Conservation (phyloP, 2,888 invertebrate genomes). For the Plemyria rubiginata region DNA sequence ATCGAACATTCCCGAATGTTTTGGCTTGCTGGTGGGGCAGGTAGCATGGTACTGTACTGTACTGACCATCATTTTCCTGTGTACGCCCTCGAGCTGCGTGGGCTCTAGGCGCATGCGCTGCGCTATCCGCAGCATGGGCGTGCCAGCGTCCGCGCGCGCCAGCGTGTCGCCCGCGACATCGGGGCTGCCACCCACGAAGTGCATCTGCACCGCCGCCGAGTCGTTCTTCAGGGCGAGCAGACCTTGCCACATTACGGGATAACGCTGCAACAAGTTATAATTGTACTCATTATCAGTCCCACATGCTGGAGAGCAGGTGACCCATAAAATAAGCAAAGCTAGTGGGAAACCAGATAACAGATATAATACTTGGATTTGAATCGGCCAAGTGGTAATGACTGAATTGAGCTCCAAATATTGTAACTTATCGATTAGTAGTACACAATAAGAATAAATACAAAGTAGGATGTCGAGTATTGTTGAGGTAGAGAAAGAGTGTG, state of each 20-base stretch:
- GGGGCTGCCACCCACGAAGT: constrained; percentile 97
- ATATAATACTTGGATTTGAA: no score
- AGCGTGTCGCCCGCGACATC: constrained; percentile 94
- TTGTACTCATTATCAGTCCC: not conserved
- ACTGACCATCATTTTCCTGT: constrained; percentile 96
- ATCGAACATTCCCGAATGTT: no score
- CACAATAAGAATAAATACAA: no score
- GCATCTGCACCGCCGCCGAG: constrained; percentile 99
- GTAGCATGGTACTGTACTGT: not conserved
- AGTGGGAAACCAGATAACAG: no score
- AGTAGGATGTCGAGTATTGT: no score
- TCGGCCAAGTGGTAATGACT: no score
- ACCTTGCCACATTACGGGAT: constrained; percentile 99
- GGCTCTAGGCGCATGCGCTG: constrained; percentile 99
- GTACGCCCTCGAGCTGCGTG: constrained; percentile 97
- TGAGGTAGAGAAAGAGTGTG: no score
- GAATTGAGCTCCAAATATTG: no score
- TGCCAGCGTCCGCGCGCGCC: constrained; percentile 93
- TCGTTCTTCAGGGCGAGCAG: constrained; percentile 97
- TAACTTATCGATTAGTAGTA: no score
- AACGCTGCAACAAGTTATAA: constrained; percentile 86
- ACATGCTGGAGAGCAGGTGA: no score
- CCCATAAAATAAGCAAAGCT: no score
- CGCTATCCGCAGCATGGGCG: constrained; percentile 95
- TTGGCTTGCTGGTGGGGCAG: no score